Base-by-base conservation (phyloP, 2,113 vertebrate species). In the Geococcyx californianus region DNA sequence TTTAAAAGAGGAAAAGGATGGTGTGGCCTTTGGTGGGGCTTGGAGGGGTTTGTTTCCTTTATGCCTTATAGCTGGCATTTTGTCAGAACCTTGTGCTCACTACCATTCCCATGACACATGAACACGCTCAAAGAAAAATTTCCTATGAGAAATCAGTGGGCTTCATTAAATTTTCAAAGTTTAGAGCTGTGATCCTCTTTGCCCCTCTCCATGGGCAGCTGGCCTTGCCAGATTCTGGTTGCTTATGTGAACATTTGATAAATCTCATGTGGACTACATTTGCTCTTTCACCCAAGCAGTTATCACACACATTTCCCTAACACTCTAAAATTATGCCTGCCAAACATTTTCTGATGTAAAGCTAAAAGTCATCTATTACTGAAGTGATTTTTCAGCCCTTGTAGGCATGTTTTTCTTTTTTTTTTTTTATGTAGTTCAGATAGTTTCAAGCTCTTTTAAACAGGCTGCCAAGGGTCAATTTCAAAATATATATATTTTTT, bases 311-410 rank as follows among this genome's bases (percentile, higher is more conserved):
- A 91, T 96, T 95, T 96, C 68, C 89, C 81, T 97, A 95, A 96
- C 94, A 91, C 94, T 97, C 96, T 54, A 90, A 96, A 95, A 94
- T 93, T 87, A 94, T 89, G 96, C 94, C 96, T 97, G 94, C 94
- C 94, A 94, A 96, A 94, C 93, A 87, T 95, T 96, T 96, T 95
- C 83, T 96, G 91, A 96, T 95, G 74, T 94, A 89, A 95, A 96
- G 95, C 95, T 97, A 95, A 93, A 96, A 96, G 91, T 87, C 88
- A 87, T 95, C 90, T 93, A 87, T 93, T 96, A 89, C 85, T 84
- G 91, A 94, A 96, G 93, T 95, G 95, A 94, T 95, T 96, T 95
- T 96, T 94, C 87, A 93, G 89, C 83, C 87, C 94, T 95, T 3
- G 23, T 78, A 81, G 96, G 93, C 89, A 88, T 94, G 73, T 83